Percentiles rank a stretch among this genome's conserved stretches.
These are phyloP conservation scores for Adela reaumurella DNA, from an alignment of 2,888 invertebrate species.

Conservation along the genomic window DNA sequence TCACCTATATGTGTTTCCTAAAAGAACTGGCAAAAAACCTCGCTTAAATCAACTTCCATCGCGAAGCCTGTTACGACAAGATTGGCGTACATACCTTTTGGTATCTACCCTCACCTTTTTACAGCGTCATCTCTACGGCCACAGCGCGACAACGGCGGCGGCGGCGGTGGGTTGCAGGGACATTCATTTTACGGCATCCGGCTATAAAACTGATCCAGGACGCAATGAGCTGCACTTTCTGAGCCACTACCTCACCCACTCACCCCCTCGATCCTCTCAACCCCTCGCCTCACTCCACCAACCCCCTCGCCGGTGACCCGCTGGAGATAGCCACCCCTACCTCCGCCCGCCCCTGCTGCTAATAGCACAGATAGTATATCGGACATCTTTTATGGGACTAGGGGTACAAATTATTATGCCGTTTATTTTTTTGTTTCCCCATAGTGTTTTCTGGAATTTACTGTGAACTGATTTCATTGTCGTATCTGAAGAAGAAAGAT, in stretches of 20 bases:
- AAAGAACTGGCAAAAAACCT: no score
- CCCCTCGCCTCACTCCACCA: background rate
- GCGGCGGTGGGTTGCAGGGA: slow-evolving; percentile 43
- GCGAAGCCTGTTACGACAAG: no score
- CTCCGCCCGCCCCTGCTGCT: background rate
- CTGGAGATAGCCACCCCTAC: background rate
- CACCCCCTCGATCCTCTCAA: no score
- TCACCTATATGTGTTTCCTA: no score
- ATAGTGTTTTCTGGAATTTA: no score
- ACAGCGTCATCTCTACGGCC: no score
- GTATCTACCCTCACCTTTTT: no score
- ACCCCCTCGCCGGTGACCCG: no score
- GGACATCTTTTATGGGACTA: background rate
- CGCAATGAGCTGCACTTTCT: slow-evolving; percentile 11
- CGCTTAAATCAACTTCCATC: no score
- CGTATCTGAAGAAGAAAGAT: no score
- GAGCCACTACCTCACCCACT: slow-evolving; percentile 12
- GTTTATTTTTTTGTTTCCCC: background rate
- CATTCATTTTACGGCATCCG: slow-evolving; percentile 57
- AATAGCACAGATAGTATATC: background rate
- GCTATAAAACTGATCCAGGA: slow-evolving; percentile 56
- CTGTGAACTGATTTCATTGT: no score
- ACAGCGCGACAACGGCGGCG: slow-evolving; percentile 10
- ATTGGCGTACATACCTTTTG: no score
- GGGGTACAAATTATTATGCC: background rate